Evolutionary conservation across 2,888 invertebrate genomes (phyloP).

Genomic region (Drosophila ochracea): DNA sequence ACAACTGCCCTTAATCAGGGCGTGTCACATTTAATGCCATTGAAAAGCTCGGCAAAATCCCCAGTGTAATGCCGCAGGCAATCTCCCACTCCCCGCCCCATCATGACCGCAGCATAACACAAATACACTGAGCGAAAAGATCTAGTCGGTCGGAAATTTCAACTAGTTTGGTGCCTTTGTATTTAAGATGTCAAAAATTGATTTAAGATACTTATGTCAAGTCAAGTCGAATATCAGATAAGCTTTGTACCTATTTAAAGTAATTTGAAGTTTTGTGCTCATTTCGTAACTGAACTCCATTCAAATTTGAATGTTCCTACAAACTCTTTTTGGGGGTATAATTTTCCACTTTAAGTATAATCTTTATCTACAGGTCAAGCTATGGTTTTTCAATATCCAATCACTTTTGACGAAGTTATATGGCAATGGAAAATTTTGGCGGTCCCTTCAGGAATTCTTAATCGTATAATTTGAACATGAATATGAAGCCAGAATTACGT

Average conservation of each 20-base stretch:
- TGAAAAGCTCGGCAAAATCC: slow-evolving; percentile 29
- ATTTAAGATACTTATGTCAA: background rate
- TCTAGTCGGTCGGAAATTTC: background rate
- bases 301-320: background rate
- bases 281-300: background rate
- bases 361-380: background rate
- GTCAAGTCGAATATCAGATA: background rate
- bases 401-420: background rate
- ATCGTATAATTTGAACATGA: background rate
- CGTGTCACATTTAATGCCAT: slow-evolving; percentile 35
- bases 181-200: background rate
- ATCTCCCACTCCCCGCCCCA: background rate
- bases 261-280: background rate
- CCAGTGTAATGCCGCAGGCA: slow-evolving; percentile 36
- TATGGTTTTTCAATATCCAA: background rate
- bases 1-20: slow-evolving; percentile 43
- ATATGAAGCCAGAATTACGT: background rate
- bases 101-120: slow-evolving; percentile 32
- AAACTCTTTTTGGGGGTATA: too few relatives aligned
- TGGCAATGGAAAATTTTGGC: background rate
- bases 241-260: background rate
- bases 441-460: background rate
- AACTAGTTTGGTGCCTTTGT: background rate
- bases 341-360: background rate
- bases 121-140: background rate